Conservation (phyloP, 1,140 invertebrate genomes). For the Hetaerina americana region DNA sequence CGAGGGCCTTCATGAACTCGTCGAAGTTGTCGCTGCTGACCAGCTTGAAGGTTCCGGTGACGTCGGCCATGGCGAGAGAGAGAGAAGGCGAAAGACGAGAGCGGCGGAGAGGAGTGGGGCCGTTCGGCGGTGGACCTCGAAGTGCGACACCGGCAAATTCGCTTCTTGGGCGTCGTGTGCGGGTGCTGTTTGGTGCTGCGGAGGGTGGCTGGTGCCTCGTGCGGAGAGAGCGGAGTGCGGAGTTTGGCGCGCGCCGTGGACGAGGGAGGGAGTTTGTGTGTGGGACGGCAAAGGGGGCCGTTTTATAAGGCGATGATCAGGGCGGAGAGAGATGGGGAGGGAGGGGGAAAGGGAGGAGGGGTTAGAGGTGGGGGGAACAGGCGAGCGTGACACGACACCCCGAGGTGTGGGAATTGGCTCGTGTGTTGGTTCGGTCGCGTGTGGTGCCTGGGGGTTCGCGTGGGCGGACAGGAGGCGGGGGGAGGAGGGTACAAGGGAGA, state of each 20-base stretch:
- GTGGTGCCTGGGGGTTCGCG: not conserved
- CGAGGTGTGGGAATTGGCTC: not conserved
- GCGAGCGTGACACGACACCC: too few species aligned
- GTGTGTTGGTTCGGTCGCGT: not conserved
- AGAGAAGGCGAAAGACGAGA: not conserved
- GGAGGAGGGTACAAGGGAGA: not conserved
- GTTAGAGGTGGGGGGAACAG: not conserved
- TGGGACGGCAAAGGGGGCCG: not conserved
- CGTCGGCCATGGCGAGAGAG: constrained; percentile 10
- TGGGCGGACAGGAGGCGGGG: too few species aligned
- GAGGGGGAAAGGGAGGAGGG: not conserved
- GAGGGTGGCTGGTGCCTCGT: not conserved
- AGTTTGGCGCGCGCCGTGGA: not conserved
- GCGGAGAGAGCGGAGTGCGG: not conserved
- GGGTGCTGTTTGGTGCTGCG: not conserved
- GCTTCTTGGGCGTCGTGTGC: not conserved
- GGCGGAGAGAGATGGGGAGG: not conserved
- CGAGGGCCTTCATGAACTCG: constrained; percentile 72
- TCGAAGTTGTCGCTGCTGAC: constrained; percentile 67
- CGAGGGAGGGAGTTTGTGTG: not conserved
- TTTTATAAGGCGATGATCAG: not conserved
- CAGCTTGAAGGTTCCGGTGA: constrained; percentile 60
- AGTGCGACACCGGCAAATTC: too few species aligned
- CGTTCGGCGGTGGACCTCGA: too few species aligned
- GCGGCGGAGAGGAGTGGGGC: too few species aligned